Conservation (phyloP, 2,113 vertebrate species). For the Brachirus orientalis region DNA sequence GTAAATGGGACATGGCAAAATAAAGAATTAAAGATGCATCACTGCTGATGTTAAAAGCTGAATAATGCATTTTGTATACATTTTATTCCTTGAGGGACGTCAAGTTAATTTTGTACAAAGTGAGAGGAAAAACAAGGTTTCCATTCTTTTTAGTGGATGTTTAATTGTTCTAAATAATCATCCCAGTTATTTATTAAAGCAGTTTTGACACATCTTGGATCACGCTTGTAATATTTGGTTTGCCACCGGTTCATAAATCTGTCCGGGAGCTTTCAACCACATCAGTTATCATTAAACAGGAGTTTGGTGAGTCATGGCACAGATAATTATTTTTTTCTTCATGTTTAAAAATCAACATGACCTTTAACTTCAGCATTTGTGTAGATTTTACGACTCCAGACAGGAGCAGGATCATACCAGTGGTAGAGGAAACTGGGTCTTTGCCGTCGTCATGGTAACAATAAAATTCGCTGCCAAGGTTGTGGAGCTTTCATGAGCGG, state of each 20-base stretch:
- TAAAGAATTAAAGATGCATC: slow-evolving; percentile 76
- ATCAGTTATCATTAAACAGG: no score
- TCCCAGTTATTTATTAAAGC: slow-evolving; percentile 93
- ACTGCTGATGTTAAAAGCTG: slow-evolving; percentile 72
- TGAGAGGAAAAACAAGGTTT: slow-evolving; percentile 44
- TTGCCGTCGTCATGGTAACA: no score
- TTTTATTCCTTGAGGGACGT: slow-evolving; percentile 54
- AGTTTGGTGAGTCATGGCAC: no score
- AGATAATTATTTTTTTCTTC: no score
- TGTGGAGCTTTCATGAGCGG: no score
- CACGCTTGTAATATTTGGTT: slow-evolving; percentile 51
- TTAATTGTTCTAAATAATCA: slow-evolving; percentile 81
- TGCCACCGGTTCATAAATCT: not conserved
- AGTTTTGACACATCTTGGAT: slow-evolving; percentile 63
- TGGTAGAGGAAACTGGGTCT: no score
- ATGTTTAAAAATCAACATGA: no score
- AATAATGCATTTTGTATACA: slow-evolving; percentile 70
- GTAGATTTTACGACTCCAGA: no score
- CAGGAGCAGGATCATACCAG: no score
- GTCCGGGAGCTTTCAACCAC: not conserved
- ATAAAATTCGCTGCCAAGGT: no score
- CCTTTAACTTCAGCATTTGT: no score
- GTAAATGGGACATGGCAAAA: slow-evolving; percentile 77
- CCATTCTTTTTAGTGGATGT: slow-evolving; percentile 83
- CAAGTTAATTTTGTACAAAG: slow-evolving; percentile 61